Evolutionary conservation across 2,797 vertebrate genomes (phyloP), one percentile per base, ranked within the genome.

Genomic region (Austrolebias charrua): DNA sequence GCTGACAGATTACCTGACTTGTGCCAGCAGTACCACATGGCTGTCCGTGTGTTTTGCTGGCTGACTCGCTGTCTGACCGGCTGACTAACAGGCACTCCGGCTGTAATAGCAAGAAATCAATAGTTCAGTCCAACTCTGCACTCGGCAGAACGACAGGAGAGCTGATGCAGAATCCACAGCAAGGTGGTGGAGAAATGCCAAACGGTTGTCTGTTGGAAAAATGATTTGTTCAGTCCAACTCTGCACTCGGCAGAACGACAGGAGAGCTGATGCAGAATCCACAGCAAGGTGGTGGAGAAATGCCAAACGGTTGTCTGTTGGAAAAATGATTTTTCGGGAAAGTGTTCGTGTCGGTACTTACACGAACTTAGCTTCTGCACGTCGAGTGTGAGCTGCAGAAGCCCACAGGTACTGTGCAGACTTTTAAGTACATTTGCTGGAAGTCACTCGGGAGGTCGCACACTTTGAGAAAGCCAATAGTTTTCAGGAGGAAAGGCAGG

Each of bases 21-120:
- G 10, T 47, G 28, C 69, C 24, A 28, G 56, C 65, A 64, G 62
- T 18, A 15, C 48, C 51, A 2, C 24, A 42, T 55, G 66, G 42
- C 60, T 58, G 71, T n/a, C 58, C 66, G 69, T 61, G 62, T 69
- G 62, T 68, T 71, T 72, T 43, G n/a, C 76, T 68, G 61, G 58
- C 73, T 61, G 66, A 69, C 80, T 70, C 67, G 49, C 62, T 70
- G 66, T 62, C 71, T 81, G 76, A 80, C 70, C 33, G 46, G 49
- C 81, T 85, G 82, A 89, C 84, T 84, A 84, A 86, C 78, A 78
- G 59, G 70, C 45, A 77, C 66, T 85, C 83, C 75, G 14, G 61
- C 78, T 71, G 61, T 86, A 79, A 84, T 83, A 82, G 74, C 79
- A 35, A 55, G 29, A 62, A 84, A 86, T 89, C 86, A 52, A 88